Conservation (phyloP, 1,140 invertebrate species). For the Paraescarpia echinospica region DNA sequence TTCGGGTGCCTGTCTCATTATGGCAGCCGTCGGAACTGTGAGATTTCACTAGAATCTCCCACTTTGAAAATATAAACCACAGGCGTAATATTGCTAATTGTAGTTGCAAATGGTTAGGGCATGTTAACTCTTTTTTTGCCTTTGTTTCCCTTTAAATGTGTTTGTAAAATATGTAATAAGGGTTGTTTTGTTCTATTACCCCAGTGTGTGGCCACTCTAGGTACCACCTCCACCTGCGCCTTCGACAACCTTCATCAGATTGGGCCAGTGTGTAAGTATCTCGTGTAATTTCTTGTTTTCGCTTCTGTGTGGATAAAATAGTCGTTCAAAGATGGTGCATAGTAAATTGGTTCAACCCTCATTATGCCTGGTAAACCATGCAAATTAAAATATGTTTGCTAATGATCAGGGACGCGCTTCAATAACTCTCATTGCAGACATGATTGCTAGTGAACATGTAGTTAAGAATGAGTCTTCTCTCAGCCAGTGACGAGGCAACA, state of each 20-base stretch:
- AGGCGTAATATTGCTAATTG: too few relatives aligned
- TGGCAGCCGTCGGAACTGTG: too few relatives aligned
- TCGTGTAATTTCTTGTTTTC: background rate
- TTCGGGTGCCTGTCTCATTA: too few relatives aligned
- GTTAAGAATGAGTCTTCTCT: too few relatives aligned
- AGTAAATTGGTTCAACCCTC: background rate
- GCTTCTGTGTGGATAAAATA: background rate
- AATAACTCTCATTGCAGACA: too few relatives aligned
- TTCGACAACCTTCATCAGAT: slow-evolving; percentile 88
- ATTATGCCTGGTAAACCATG: too few relatives aligned
- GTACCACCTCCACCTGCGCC: slow-evolving; percentile 86
- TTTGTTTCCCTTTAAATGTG: background rate
- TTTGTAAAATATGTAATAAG: background rate
- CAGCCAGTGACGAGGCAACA: too few relatives aligned
- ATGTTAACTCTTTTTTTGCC: background rate
- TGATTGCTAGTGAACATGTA: too few relatives aligned
- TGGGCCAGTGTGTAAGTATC: slow-evolving; percentile 70
- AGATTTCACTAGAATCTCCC: too few relatives aligned
- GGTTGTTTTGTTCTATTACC: slow-evolving; percentile 43
- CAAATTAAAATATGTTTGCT: background rate
- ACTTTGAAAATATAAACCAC: too few relatives aligned
- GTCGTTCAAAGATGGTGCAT: background rate
- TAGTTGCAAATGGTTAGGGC: too few relatives aligned
- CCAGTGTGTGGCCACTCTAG: slow-evolving; percentile 87
- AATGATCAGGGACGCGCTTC: background rate